A percentile compares a stretch with the other conserved stretches of the same genome.
Conservation (phyloP, 2,113 vertebrate genomes). For the Myodes glareolus region DNA sequence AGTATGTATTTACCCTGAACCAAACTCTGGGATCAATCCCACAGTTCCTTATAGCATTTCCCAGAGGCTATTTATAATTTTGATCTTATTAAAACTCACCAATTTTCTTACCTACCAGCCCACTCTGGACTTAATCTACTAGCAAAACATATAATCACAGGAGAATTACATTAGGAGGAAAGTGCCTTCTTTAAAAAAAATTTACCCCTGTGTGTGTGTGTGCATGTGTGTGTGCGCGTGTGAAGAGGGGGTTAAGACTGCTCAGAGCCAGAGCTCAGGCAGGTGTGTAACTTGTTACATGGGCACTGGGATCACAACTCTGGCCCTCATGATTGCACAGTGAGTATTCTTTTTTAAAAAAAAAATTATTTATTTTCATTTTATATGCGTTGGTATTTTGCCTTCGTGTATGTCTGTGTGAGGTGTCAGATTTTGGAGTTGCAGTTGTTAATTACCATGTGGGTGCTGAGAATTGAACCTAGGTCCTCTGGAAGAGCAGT, state of each 20-base stretch:
- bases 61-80: not conserved
- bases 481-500: no score
- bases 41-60: not conserved
- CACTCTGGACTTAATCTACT: not conserved
- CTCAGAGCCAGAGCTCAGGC: not conserved
- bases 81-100: not conserved
- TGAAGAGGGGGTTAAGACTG: not conserved
- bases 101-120: not conserved
- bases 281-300: not conserved
- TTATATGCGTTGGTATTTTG: no score
- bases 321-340: not conserved
- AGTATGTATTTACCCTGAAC: not conserved
- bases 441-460: no score
- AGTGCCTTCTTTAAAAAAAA: not conserved
- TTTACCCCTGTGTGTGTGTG: not conserved
- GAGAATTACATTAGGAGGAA: not conserved
- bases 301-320: not conserved
- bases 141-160: not conserved
- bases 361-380: no score
- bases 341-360: not conserved
- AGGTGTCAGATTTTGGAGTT: no score
- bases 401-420: no score
- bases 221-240: no score
- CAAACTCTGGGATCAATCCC: not conserved
- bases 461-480: no score